Evolutionary conservation across 2,888 invertebrate genomes (phyloP).

Genomic region (Teleiodes luculella): DNA sequence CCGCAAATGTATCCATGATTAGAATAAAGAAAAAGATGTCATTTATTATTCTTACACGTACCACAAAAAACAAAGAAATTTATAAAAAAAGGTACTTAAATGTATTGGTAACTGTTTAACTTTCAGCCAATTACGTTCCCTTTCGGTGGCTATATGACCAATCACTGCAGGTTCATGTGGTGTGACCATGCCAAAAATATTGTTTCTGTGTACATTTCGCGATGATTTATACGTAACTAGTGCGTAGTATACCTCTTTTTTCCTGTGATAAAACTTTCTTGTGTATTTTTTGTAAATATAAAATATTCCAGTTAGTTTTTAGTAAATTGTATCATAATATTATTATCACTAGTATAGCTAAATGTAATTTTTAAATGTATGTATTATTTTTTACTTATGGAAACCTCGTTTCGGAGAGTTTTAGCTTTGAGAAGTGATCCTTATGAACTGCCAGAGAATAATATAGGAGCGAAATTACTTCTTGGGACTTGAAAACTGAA

Average conservation of each 20-base stretch:
- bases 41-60: too few relatives aligned
- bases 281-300: constrained; percentile 67
- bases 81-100: too few relatives aligned
- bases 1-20: too few relatives aligned
- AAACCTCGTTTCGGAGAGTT: constrained; percentile 34
- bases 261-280: constrained; percentile 35
- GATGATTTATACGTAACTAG: constrained; percentile 8
- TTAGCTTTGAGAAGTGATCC: constrained; percentile 14
- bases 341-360: constrained; percentile 58
- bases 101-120: too few relatives aligned
- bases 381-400: constrained; percentile 41
- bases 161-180: too few relatives aligned
- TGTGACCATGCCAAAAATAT: too few relatives aligned
- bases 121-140: too few relatives aligned
- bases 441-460: constrained; percentile 14
- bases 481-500: not conserved
- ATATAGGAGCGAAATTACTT: too few relatives aligned
- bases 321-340: constrained; percentile 63
- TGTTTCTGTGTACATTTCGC: too few relatives aligned
- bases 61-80: too few relatives aligned
- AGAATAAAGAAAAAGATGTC: too few relatives aligned
- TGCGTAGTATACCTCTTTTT: constrained; percentile 12
- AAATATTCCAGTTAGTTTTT: constrained; percentile 70
- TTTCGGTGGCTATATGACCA: too few relatives aligned
- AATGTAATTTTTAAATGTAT: constrained; percentile 50